Percentiles rank a stretch among this genome's conserved stretches.
These are phyloP conservation scores for Argyrosomus regius DNA, from an alignment of 2,797 vertebrate genomes.

Conservation along the genomic window DNA sequence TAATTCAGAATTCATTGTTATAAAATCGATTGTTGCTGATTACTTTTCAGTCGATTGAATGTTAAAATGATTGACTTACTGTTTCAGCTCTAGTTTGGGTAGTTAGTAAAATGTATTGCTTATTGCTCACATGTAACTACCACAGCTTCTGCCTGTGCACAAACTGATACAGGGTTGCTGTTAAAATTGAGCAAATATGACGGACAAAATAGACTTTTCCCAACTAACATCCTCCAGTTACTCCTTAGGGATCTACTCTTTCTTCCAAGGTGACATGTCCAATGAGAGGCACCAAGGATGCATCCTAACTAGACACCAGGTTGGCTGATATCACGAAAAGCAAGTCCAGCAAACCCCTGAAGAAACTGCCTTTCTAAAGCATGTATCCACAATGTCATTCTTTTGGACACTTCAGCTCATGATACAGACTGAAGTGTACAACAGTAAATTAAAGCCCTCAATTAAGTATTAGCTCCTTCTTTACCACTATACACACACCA, in stretches of 20 bases:
- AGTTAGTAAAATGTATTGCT: background rate
- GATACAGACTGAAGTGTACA: background rate
- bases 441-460: slow-evolving; percentile 18
- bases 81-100: background rate
- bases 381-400: slow-evolving; percentile 10
- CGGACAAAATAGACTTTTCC: slow-evolving; percentile 8
- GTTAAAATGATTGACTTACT: background rate
- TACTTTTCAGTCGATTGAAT: background rate
- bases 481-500: slow-evolving; percentile 4
- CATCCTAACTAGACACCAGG: slow-evolving; percentile 6
- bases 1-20: background rate
- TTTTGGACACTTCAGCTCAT: slow-evolving; percentile 5
- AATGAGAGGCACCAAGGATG: slow-evolving; percentile 14
- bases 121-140: background rate
- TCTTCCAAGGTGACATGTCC: slow-evolving; percentile 41
- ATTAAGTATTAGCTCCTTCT: slow-evolving; percentile 21
- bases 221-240: slow-evolving; percentile 15
- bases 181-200: slow-evolving; percentile 23
- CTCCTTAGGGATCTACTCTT: slow-evolving; percentile 18
- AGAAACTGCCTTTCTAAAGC: slow-evolving; percentile 5
- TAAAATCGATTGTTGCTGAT: background rate
- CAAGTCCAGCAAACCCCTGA: slow-evolving; percentile 1
- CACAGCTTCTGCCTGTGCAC: background rate
- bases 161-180: background rate
- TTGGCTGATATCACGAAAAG: slow-evolving; percentile 15